phyloP scores from a whole-genome alignment of 2,113 vertebrate genomes.

The Leptocoma aspasia region DNA sequence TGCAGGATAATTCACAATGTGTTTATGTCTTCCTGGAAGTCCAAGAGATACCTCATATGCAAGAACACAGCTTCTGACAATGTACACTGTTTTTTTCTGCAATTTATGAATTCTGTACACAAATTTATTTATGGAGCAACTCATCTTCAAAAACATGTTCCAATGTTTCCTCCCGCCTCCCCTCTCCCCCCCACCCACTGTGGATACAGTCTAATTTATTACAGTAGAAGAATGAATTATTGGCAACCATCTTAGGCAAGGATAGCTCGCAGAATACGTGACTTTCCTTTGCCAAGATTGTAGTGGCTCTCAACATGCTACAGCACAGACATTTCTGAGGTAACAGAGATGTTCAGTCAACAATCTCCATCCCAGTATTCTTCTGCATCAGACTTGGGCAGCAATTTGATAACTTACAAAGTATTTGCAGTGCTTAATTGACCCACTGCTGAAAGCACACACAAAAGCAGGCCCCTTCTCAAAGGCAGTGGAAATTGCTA shows the following conservation, averaged over 20 bases:
- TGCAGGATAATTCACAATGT: neutral
- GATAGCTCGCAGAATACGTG: neutral
- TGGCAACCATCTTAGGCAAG: neutral
- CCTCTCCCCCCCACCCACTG: accelerated
- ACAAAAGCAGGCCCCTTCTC: neutral
- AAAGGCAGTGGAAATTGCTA: neutral
- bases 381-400: neutral
- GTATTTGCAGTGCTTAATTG: neutral
- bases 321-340: neutral
- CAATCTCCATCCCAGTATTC: neutral
- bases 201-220: neutral
- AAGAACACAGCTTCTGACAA: neutral
- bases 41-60: neutral
- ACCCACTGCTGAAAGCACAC: neutral
- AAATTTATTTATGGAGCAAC: neutral
- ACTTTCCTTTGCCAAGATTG: neutral
- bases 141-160: neutral
- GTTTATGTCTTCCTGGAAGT: neutral
- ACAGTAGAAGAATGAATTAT: neutral
- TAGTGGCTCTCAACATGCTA: neutral
- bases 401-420: neutral
- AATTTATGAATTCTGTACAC: neutral
- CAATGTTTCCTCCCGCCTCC: neutral
- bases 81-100: accelerated
- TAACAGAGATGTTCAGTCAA: neutral